Evolutionary conservation across 2,113 vertebrate genomes (phyloP), one percentile per base, ranked within the genome.

Genomic region (Anthoscopus minutus): DNA sequence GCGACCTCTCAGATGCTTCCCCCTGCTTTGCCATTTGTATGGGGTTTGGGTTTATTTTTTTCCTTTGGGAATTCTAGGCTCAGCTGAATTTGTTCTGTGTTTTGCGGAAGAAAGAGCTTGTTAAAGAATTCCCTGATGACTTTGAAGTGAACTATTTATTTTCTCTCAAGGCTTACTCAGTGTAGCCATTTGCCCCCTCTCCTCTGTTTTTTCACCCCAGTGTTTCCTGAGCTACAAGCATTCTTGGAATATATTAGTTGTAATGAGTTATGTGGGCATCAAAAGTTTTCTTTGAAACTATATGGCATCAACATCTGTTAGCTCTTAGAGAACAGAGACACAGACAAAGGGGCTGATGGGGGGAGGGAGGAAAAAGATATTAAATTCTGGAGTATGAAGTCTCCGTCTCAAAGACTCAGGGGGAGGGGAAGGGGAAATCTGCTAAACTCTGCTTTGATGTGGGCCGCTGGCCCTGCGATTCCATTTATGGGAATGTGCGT

Each of bases 301-400:
- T 50, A 51, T 95, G 97, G 97, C 96, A 97, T 96, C 93, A 88
- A 98, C 98, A 98, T 98, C 97, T 98, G 97, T 97, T 98, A 98
- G 97, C 97, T 97, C 97, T 98, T 98, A 98, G 96, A 93, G 97
- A 97, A 93, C 97, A 97, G 97, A 96, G 93, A 94, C 50, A 92
- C 97, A 97, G 98, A 97, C 97, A 97, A 91, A 97, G 93, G 95
- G 89, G 66, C 93, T 88, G 96, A 53, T 80, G 97, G 95, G 92
- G 92, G 96, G 78, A 93, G 65, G 94, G 95, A 90, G 67, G 93
- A 74, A 89, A 94, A 97, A 94, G 94, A 96, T 95, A 92, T 95
- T 94, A 97, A 97, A 96, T 98, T 96, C 96, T 93, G 86, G 91
- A 96, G 97, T 93, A 96, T 70, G 94, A 95, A 96, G 96, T 86